Conservation (phyloP, 2,113 vertebrate genomes). For the Camelus bactrianus region DNA sequence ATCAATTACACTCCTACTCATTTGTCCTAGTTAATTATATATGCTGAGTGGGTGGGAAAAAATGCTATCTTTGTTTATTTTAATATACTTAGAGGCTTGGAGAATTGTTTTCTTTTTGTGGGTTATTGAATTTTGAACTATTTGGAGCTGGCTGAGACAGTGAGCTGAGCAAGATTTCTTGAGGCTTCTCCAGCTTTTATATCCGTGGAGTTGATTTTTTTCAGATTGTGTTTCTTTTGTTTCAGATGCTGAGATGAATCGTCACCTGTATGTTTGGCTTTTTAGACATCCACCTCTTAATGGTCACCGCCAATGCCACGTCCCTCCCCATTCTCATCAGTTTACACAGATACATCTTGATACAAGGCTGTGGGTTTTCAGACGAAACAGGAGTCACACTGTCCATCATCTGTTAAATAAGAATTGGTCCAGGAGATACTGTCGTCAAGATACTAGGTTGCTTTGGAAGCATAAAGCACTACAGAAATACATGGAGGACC, state of each 20-base stretch:
- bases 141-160: not conserved
- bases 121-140: not conserved
- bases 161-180: constrained; percentile 39
- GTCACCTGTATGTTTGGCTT: constrained; percentile 67
- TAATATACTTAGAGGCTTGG: constrained; percentile 47
- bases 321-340: constrained; percentile 22
- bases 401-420: constrained; percentile 56
- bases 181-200: not conserved
- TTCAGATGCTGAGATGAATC: constrained; percentile 87
- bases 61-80: constrained; percentile 33
- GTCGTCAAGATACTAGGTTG: constrained; percentile 76
- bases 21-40: constrained; percentile 7
- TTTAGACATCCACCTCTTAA: constrained; percentile 70
- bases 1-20: not conserved
- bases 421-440: constrained; percentile 74
- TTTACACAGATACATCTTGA: constrained; percentile 59
- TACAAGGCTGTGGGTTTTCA: constrained; percentile 66
- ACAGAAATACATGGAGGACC: constrained; percentile 85
- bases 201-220: constrained; percentile 2
- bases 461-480: constrained; percentile 86
- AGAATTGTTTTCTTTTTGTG: constrained; percentile 38
- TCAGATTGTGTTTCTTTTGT: constrained; percentile 56
- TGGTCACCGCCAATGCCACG: constrained; percentile 48
- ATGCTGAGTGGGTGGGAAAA: not conserved
- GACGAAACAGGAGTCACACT: constrained; percentile 51